Evolutionary conservation across 2,113 vertebrate genomes (phyloP).

Genomic region (Pollachius pollachius): DNA sequence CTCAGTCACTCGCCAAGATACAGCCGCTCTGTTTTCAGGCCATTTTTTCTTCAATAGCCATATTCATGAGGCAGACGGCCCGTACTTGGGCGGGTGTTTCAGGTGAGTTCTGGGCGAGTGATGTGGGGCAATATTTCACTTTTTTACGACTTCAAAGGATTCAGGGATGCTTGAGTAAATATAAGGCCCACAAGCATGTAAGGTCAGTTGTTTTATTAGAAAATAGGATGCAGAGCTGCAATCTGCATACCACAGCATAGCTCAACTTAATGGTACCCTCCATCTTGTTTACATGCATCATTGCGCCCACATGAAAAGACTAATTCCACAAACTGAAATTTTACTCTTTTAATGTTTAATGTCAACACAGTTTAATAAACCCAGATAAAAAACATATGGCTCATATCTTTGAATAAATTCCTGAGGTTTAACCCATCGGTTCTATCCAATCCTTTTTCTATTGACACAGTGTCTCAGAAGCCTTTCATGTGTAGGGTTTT

Average conservation of each 20-base stretch:
- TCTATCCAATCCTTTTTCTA: not conserved
- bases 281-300: not conserved
- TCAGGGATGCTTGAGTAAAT: conserved; percentile 29
- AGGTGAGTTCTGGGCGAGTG: conserved; percentile 19
- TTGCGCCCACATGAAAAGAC: not conserved
- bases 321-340: not conserved
- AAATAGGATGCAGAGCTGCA: not conserved
- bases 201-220: conserved; percentile 1
- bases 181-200: conserved; percentile 25
- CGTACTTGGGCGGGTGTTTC: conserved; percentile 23
- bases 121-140: conserved; percentile 33
- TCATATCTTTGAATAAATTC: not conserved
- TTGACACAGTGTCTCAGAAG: not conserved
- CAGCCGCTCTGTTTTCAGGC: conserved; percentile 15
- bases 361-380: not conserved
- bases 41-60: conserved; percentile 3
- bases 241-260: conserved; percentile 13
- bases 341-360: not conserved
- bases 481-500: conserved; percentile 23
- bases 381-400: not conserved
- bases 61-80: conserved; percentile 12
- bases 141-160: conserved; percentile 42
- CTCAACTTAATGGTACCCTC: not conserved
- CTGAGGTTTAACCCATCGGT: not conserved
- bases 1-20: conserved; percentile 13